These are phyloP conservation scores for Pristionchus entomophagus DNA, from an alignment of 2,888 invertebrate species.

Conservation along the genomic window DNA sequence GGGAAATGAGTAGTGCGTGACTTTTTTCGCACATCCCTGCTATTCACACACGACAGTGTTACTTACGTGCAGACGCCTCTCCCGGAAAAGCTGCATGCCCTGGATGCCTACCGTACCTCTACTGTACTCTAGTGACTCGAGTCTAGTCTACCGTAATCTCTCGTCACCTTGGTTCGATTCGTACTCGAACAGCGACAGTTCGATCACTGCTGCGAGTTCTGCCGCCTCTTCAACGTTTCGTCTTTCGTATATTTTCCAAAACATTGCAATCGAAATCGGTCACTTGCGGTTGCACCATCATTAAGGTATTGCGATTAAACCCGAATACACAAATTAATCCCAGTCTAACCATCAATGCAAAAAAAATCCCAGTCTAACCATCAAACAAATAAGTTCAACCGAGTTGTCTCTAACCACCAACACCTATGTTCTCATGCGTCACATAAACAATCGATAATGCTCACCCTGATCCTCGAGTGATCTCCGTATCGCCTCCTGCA, in stretches of 20 bases:
- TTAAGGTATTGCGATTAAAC: too few species aligned
- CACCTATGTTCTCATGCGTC: too few species aligned
- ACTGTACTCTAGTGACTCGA: too few species aligned
- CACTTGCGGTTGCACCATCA: too few species aligned
- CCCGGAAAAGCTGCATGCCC: too few species aligned
- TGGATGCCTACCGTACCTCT: too few species aligned
- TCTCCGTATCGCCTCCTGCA: neutral
- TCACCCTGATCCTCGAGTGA: conserved; percentile 21
- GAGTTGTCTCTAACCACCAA: too few species aligned
- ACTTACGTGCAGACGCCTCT: too few species aligned
- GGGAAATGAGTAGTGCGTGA: too few species aligned
- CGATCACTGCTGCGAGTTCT: neutral
- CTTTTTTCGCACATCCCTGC: too few species aligned
- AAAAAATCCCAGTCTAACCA: neutral
- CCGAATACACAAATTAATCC: neutral
- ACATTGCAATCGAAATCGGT: too few species aligned
- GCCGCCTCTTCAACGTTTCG: conserved; percentile 11
- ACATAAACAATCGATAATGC: neutral
- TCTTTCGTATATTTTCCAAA: neutral
- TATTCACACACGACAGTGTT: too few species aligned
- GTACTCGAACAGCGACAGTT: neutral
- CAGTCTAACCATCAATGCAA: neutral
- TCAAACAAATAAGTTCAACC: neutral
- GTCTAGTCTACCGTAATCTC: neutral
- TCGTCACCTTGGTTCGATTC: conserved; percentile 15